phyloP scores from a whole-genome alignment of 1,140 invertebrate species.

The Heliothis virescens region DNA sequence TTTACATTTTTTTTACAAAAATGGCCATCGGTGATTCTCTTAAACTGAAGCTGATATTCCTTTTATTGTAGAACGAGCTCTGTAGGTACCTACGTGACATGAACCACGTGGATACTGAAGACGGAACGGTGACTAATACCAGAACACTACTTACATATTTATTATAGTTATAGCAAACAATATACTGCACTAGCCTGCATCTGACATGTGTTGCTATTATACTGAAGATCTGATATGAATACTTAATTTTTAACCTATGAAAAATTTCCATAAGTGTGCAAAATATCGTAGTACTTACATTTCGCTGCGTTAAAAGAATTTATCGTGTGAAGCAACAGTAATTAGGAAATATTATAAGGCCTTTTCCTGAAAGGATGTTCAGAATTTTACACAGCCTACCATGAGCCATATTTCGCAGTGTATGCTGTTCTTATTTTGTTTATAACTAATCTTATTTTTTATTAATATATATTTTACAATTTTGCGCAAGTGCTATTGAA shows the following conservation, averaged over 20 bases:
- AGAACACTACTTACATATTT: too few relatives aligned
- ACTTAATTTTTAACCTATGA: conserved; percentile 12
- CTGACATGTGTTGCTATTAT: conserved; percentile 8
- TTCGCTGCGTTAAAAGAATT: not conserved
- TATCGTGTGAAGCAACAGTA: too few relatives aligned
- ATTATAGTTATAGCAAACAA: not conserved
- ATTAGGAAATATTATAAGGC: not conserved
- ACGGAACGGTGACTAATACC: too few relatives aligned
- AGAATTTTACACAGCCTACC: too few relatives aligned
- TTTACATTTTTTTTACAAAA: too few relatives aligned
- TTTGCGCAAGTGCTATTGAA: too few relatives aligned
- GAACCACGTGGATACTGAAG: not conserved
- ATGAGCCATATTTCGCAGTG: too few relatives aligned
- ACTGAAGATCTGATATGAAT: conserved; percentile 13
- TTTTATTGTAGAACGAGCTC: too few relatives aligned
- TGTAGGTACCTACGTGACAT: not conserved
- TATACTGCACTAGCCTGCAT: conserved; percentile 9
- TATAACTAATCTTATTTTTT: too few relatives aligned
- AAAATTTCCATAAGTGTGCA: conserved; percentile 31
- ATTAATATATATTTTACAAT: too few relatives aligned
- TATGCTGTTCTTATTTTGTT: not conserved
- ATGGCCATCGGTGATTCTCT: too few relatives aligned
- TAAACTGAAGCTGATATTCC: too few relatives aligned
- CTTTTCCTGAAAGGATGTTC: not conserved
- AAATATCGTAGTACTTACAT: conserved; percentile 8